Conservation (phyloP, 2,113 vertebrate species). For the Spermophilus dauricus region DNA sequence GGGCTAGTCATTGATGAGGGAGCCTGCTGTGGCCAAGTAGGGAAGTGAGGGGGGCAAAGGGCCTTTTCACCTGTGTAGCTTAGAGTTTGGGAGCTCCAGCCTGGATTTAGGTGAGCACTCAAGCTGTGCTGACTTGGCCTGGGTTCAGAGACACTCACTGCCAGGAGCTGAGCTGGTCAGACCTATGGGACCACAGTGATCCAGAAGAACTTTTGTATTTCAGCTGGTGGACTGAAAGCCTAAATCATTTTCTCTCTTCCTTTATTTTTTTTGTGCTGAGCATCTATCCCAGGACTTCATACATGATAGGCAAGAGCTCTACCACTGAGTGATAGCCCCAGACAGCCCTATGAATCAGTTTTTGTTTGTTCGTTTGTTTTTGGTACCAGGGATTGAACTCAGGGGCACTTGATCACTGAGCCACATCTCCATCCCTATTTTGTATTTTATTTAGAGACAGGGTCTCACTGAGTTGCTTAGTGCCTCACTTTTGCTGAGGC, state of each 20-base stretch:
- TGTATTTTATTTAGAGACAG: too few species aligned
- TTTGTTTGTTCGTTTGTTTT: too few species aligned
- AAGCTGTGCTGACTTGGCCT: background rate
- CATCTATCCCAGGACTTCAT: background rate
- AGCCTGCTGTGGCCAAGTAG: background rate
- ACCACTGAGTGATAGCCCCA: too few species aligned
- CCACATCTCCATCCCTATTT: too few species aligned
- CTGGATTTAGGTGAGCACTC: background rate
- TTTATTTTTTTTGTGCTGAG: background rate
- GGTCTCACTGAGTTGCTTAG: too few species aligned
- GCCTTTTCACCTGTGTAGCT: background rate
- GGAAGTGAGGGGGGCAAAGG: background rate
- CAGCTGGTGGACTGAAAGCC: background rate
- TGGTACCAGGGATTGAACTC: too few species aligned
- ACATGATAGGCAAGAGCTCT: too few species aligned
- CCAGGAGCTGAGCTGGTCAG: background rate
- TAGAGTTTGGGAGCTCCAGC: background rate
- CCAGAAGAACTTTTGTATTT: background rate
- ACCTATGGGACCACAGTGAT: background rate
- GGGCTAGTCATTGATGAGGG: fast-evolving
- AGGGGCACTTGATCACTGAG: too few species aligned
- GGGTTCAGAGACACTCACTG: background rate
- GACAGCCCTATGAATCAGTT: too few species aligned
- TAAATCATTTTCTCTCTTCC: background rate
- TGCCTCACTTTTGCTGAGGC: too few species aligned